Evolutionary conservation across 2,888 invertebrate species (phyloP), one percentile per base, ranked within the genome.

Genomic region (Drosophila anomelani): DNA sequence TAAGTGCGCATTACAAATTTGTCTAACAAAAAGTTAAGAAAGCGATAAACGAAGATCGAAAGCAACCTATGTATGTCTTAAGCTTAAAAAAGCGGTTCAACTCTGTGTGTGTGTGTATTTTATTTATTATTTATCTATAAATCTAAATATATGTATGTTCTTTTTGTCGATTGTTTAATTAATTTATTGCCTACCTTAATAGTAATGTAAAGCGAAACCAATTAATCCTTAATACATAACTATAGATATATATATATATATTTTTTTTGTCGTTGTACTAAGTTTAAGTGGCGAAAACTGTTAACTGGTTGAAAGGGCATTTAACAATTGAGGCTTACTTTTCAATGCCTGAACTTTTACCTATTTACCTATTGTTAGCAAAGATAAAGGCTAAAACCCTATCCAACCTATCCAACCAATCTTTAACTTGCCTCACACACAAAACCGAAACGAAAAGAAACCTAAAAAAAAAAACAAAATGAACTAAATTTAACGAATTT

Each of bases 171-270:
- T 75, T 77, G 62, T 60, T 81, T 73, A 81, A 83, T 75, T 82
- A 79, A 83, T 83, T 83, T 83, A 83, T 83, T 83, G 71, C 78
- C 54, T 79, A 67, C 34, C 66, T 66, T 83, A 67, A 80, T 75
- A 67, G 67, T 70, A 71, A 78, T 77, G 67, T 68, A 76, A 69
- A 77, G 69, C 68, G 29, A 34, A 62, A 46, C 34, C 51, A 36
- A 63, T 58, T 69, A 56, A 68, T 29, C 49, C 56, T 29, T 68
- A 75, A 76, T 49, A 60, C 20, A 49, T 66, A 58, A 46, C 26
- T 41, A 67, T 47, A 41, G n/a, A 73, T 79, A 36, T n/a, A 29
- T 3, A 44, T 23, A 23, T 0, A 6, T 67, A 0, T 29, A 6
- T 71, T 73, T 70, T 70, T 63, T 76, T 67, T 53, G 63, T 74